These are phyloP conservation scores for Odontocerum albicorne DNA, from an alignment of 2,888 invertebrate genomes.

Conservation along the genomic window DNA sequence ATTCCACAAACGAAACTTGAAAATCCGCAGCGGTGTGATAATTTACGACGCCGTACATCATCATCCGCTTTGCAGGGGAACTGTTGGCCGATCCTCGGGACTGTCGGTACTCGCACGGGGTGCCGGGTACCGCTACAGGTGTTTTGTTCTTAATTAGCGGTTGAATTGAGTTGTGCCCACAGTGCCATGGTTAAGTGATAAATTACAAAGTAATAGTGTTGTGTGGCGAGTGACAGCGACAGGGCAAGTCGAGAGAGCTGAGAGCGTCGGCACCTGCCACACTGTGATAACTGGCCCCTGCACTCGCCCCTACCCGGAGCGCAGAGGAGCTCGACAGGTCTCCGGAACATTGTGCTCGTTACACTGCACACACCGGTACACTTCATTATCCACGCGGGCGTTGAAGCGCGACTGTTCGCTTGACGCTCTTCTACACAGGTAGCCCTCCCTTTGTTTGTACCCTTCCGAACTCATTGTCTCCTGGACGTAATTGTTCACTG, in stretches of 20 bases:
- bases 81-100: no score
- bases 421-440: conserved; percentile 1
- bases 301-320: not conserved
- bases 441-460: not conserved
- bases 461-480: not conserved
- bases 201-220: conserved; percentile 3
- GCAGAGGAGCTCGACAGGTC: not conserved
- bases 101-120: no score
- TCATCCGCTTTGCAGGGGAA: no score
- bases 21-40: no score
- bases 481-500: not conserved
- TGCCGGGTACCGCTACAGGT: conserved; percentile 5
- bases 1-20: no score
- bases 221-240: not conserved
- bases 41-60: no score
- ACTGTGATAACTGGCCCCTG: not conserved
- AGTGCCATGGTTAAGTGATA: conserved; percentile 6
- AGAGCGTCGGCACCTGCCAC: not conserved
- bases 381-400: not conserved
- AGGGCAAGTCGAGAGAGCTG: not conserved
- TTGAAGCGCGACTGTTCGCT: not conserved
- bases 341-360: not conserved
- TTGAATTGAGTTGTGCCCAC: not conserved
- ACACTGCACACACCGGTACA: not conserved
- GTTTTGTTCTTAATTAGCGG: conserved; percentile 11